Base-by-base conservation (phyloP, 37 sponge, comb jelly and placozoan species). In the Theonella swinhoei region DNA sequence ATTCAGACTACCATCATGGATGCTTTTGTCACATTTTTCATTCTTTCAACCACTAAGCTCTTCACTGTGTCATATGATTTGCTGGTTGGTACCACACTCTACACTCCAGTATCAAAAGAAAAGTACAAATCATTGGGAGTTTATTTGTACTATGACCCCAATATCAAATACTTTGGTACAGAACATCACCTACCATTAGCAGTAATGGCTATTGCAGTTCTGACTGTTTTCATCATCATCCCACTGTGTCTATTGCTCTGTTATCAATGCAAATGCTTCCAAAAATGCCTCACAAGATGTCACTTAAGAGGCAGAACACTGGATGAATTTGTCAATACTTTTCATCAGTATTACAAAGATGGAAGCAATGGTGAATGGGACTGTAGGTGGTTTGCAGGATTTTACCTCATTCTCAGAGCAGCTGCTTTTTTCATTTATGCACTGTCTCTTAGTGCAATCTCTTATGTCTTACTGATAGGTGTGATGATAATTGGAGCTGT, bases 281-380 rank as follows among this genome's bases (percentile, higher is more conserved):
- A 78, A 35, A 8, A 14, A 1, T 38, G 25, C 61, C 41, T 78
- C 25, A 63, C 20, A 22, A 29, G 2, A 11, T 63, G 25, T 63
- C 39, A 19, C 23, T 30, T 78, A 3, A 54, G 28, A 8, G 30
- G 60, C 47, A 28, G 29, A 22, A 22, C 23, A 64, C 65, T 78
- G 59, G 40, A 67, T 24, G 64, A 64, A 8, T 79, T 91, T 30
- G 28, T 91, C 4, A 80, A 83, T 42, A 62, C 61, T 5, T 87
- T 87, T 74, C 76, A 87, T 32, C 84, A 88, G 11, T 87, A 83
- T 59, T 91, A 83, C 47, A 65, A 82, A 29, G 84, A 91, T 79
- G 80, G 87, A 24, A 79, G 65, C 11, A 43, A 86, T 34, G 73
- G 82, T 23, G 31, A 40, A 0, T 23, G 62, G 28, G 78, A 87